Evolutionary conservation across 2,888 invertebrate genomes (phyloP), one percentile per base, ranked within the genome.

Genomic region (Pollenia angustigena): DNA sequence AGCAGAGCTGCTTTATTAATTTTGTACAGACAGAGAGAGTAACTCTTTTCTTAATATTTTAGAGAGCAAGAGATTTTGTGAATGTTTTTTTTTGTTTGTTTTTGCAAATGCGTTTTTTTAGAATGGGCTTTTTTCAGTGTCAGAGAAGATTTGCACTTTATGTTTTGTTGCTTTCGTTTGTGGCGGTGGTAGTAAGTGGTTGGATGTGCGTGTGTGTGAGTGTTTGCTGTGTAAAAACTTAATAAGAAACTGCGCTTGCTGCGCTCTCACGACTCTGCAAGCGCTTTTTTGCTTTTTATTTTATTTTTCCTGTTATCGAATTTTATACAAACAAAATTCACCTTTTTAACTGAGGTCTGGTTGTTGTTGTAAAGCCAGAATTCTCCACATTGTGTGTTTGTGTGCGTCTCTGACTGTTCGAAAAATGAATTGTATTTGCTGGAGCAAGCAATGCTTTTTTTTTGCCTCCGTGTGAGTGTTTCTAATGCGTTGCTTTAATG

Each of bases 131-230:
- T 81, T 80, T 48, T 62, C 16, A 54, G 48, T 42, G 32, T 32
- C 32, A 58, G 44, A 72, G 78, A 68, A 23, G 71, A 74, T 87
- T 87, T 87, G 87, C 84, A 87, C 66, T 86, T 87, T 76, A 42
- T 46, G 50, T 46, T 66, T 69, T 40, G 52, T 23, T 56, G 72
- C n/a, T 46, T 18, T 16, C 18, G 18, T 32, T 66, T 48, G 18
- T 68, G 66, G 58, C 44, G 54, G 48, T 69, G 62, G 69, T 46
- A 48, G 54, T 62, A 44, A 62, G 44, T 60, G 46, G 3, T 2
- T 40, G 69, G 50, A 18, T 56, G 4, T 62, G 23, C 60, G 23
- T 48, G 64, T 62, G 23, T 69, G 23, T 48, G 64, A 68, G 56
- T 62, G 32, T 50, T 74, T 6, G 66, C 32, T 76, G 56, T 40